Evolutionary conservation across 2,113 vertebrate genomes (phyloP), one percentile per base, ranked within the genome.

Genomic region (Rattus rattus): DNA sequence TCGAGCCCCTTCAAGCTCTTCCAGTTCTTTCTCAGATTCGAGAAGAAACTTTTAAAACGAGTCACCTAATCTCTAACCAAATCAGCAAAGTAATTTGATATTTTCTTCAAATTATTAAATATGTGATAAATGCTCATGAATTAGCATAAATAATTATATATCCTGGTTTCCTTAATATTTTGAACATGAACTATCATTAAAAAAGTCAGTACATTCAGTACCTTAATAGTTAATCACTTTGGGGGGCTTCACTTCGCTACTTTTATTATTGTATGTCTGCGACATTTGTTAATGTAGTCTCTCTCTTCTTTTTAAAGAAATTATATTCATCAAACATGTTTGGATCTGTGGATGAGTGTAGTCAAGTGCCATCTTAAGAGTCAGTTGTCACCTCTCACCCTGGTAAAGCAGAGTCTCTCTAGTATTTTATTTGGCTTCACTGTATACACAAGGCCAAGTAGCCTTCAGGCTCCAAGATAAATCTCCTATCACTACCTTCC

Each of bases 91-190:
- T 93, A 70, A 85, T 70, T 73, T 87, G 2, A 36, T 88, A 26
- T 81, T 92, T 94, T 49, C 70, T 47, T 84, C 43, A 83, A 94
- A 92, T 90, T 77, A n/a, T 67, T 88, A 72, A 81, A 36, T 79
- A 72, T 72, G 83, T 92, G 28, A 73, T 63, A 84, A 33, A 77
- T 24, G 36, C 22, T 26, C 12, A 59, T 72, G 16, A 43, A 39
- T 47, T 69, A 4, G 24, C 52, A 79, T 36, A 1, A 49, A 54
- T 19, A 94, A 49, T 39, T 91, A 79, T 69, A 5, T 30, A 85
- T 75, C 2, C 17, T 59, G 43, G 7, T 80, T 72, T 83, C 73
- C 26, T 65, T 33, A 94, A 52, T 59, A 89, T 52, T 47, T 77
- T 89, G 20, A 89, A 94, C 22, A 81, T 81, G 43, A 92, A 70